These are phyloP conservation scores for Myotis findleyi DNA, from an alignment of 2,797 vertebrate genomes.

Conservation along the genomic window DNA sequence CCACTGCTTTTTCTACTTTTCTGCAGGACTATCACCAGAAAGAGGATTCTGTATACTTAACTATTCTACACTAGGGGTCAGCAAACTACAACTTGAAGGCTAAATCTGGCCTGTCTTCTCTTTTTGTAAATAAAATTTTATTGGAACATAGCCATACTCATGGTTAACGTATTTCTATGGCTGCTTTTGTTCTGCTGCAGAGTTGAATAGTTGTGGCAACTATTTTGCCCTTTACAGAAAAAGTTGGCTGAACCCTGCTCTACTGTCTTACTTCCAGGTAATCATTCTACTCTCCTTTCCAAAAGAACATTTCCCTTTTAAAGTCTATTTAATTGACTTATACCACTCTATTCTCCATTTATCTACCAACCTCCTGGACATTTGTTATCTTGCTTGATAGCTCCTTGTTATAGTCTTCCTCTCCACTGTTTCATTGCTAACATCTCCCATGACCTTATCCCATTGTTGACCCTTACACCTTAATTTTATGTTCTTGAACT, in stretches of 20 bases:
- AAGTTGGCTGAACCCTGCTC: not conserved
- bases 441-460: not conserved
- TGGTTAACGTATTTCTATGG: not conserved
- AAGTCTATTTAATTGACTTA: not conserved
- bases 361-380: not conserved
- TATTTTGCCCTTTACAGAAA: not conserved
- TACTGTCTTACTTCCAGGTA: not conserved
- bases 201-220: not conserved
- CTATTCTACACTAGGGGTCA: not conserved
- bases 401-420: not conserved
- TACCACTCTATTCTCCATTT: not conserved
- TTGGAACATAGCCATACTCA: not conserved
- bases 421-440: not conserved
- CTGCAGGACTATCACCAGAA: not conserved
- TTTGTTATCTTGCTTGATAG: not conserved
- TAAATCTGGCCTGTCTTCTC: not conserved
- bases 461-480: not conserved
- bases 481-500: constrained; percentile 50
- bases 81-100: not conserved
- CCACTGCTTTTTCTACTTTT: not conserved
- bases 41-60: not conserved
- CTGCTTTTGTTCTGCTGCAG: constrained; percentile 9
- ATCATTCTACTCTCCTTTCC: not conserved
- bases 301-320: not conserved
- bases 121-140: constrained; percentile 27